Evolutionary conservation across 1,140 invertebrate genomes (phyloP).

Genomic region (Drosophila athabasca): DNA sequence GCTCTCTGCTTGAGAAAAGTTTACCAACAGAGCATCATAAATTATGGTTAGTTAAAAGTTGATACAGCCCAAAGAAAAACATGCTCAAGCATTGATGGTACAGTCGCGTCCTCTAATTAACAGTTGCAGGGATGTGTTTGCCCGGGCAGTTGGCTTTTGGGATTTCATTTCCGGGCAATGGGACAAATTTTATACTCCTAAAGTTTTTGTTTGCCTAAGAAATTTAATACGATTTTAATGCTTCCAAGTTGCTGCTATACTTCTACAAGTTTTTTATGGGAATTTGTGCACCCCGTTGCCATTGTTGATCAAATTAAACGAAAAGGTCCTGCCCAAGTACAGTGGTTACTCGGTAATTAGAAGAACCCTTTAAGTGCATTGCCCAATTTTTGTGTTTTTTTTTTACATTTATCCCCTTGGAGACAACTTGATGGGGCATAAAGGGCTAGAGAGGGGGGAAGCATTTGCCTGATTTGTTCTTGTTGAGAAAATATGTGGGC

Average conservation of each 20-base stretch:
- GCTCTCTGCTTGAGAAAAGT: constrained; percentile 37
- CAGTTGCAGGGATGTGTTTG: constrained; percentile 16
- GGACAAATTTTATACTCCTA: constrained; percentile 3
- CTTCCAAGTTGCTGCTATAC: too few relatives aligned
- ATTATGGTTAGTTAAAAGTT: constrained; percentile 79
- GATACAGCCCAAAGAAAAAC: constrained; percentile 44
- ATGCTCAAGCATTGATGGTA: constrained; percentile 31
- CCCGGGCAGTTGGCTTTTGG: constrained; percentile 13
- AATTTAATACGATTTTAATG: too few relatives aligned
- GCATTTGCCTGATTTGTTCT: neutral
- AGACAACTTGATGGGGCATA: neutral
- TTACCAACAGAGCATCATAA: constrained; percentile 57
- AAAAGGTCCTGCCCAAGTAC: too few relatives aligned
- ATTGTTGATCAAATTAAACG: too few relatives aligned
- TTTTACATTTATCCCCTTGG: too few relatives aligned
- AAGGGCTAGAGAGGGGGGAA: too few relatives aligned
- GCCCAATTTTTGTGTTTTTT: too few relatives aligned
- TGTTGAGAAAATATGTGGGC: too few relatives aligned
- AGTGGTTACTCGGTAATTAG: too few relatives aligned
- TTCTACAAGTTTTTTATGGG: too few relatives aligned
- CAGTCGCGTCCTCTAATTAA: constrained; percentile 54
- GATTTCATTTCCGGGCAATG: constrained; percentile 16
- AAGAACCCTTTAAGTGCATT: too few relatives aligned
- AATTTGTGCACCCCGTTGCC: too few relatives aligned
- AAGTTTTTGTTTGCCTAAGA: neutral